Evolutionary conservation across 2,797 vertebrate genomes (phyloP), one percentile per base, ranked within the genome.

Genomic region (Sternotherus odoratus): DNA sequence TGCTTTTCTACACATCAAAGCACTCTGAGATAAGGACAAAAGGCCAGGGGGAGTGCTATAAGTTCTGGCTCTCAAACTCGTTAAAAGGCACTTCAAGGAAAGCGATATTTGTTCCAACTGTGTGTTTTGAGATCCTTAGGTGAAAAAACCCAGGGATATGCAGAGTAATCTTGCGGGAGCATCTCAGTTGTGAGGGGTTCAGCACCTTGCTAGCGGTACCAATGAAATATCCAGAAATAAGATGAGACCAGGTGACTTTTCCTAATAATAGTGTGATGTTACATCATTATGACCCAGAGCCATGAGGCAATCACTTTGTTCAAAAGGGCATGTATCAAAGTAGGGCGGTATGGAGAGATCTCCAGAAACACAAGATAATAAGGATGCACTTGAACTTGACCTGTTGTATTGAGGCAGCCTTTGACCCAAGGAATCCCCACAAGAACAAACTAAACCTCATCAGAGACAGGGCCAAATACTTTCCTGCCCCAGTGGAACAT

Each of bases 1-100:
- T 96, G 90, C 80, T 95, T 96, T 90, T 87, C 85, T 89, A 88
- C 88, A 95, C 94, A 96, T 96, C 96, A 97, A 93, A 96, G 96
- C 5, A 0, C 83, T 93, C 91, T 88, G 91, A 94, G 92, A 94
- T 93, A 94, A 91, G 87, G 84, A 90, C 82, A 92, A 94, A 92
- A 77, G 66, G 95, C 92, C 93, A 89, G 94, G 77, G 93, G 79
- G 93, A 92, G 91, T 72, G 74, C 91, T 95, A 33, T 1, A 74
- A 91, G 33, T 94, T 93, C 92, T 82, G 78, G 86, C 91, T 87
- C 88, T 85, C 83, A 63, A 90, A 94, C 48, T 56, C 84, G 66
- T 84, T n/a, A 49, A 63, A 94, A 66, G 87, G 53, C 46, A 90
- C 0, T 5, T 85, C 87, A 94, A 66, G 85, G 83, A 87, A 87